Conservation (phyloP, 2,888 invertebrate genomes). For the Isoperla grammatica region DNA sequence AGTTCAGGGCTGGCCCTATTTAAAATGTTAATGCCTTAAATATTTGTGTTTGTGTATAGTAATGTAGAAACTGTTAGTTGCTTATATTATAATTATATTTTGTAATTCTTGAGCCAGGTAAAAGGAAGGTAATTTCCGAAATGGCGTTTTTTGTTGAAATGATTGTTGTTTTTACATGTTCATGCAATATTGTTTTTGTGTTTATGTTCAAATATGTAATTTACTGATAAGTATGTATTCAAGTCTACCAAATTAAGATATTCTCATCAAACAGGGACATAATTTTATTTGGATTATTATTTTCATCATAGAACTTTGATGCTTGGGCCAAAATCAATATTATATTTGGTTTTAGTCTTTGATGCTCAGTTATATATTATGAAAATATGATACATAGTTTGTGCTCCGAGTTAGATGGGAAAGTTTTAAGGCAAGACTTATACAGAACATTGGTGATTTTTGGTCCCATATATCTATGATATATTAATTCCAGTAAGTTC, state of each 20-base stretch:
- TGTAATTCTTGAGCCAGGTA: slow-evolving; percentile 25
- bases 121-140: slow-evolving; percentile 52
- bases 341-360: slow-evolving; percentile 35
- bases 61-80: slow-evolving; percentile 4
- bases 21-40: background rate
- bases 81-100: slow-evolving; percentile 19
- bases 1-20: slow-evolving; percentile 9
- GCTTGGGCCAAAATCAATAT: slow-evolving; percentile 29
- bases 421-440: background rate
- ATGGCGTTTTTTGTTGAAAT: slow-evolving; percentile 13
- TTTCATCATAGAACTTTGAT: slow-evolving; percentile 1
- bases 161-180: slow-evolving; percentile 16
- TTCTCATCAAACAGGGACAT: background rate
- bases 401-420: background rate
- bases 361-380: slow-evolving; percentile 36
- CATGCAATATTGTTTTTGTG: slow-evolving; percentile 19
- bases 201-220: slow-evolving; percentile 36
- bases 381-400: background rate
- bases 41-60: slow-evolving; percentile 10
- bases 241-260: slow-evolving; percentile 15
- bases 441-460: slow-evolving; percentile 61
- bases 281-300: slow-evolving; percentile 15
- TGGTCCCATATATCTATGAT: slow-evolving; percentile 98
- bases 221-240: slow-evolving; percentile 42
- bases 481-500: slow-evolving; percentile 91